Evolutionary conservation across 2,888 invertebrate species (phyloP), one percentile per base, ranked within the genome.

Genomic region (Sesamia inferens): DNA sequence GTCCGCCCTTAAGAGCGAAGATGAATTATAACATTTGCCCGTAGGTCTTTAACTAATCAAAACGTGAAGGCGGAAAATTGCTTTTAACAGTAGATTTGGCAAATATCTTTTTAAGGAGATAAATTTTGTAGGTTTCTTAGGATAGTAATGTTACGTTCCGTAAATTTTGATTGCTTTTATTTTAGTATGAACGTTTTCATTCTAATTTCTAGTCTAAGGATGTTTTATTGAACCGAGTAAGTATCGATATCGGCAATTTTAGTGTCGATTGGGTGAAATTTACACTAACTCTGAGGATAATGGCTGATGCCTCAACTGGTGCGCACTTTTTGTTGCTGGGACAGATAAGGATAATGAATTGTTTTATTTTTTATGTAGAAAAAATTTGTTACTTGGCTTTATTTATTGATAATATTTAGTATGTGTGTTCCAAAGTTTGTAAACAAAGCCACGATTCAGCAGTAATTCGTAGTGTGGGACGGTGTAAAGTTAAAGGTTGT

Each of bases 241-340:
- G 79, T 80, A 80, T 74, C 79, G 55, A 75, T 80, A 75, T 81
- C 47, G 55, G 19, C 81, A 57, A 22, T 62, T 64, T 80, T 74
- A 80, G 48, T 80, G 67, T 51, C 68, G 63, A 67, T 74, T 58
- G 62, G 63, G 64, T 58, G 39, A 48, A 74, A 80, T 81, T 74
- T 81, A 84, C 55, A 83, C 75, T 79, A 68, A 78, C 57, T 83
- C 66, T 62, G 31, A 68, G 83, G 74, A 83, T 68, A 68, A 73
- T 66, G 64, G 80, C 55, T 67, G 39, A 78, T 70, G 66, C 63
- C 7, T 47, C 24, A 44, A 44, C 54, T 62, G 67, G 24, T 54
- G 11, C 11, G 39, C 13, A 16, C 42, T 65, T 63, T 74, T 68
- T 68, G 59, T 51, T 59, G n/a, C 19, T 57, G 48, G 19, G 13